Evolutionary conservation across 2,797 vertebrate genomes (phyloP).

Genomic region (Enteromius paludinosus): DNA sequence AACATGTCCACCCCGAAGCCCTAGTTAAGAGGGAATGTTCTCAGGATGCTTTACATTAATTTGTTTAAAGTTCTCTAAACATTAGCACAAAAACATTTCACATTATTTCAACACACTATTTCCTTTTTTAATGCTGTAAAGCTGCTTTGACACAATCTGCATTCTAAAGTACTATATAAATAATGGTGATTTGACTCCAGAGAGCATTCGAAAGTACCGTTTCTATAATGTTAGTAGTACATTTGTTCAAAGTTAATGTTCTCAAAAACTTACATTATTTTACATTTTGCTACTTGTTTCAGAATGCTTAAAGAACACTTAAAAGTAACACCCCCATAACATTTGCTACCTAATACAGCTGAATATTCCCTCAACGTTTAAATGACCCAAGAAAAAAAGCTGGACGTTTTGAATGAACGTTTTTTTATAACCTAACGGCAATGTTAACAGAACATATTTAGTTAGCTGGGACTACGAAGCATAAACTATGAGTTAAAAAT

Average conservation of each 20-base stretch:
- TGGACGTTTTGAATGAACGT: neutral
- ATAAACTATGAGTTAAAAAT: neutral
- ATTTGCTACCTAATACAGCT: neutral
- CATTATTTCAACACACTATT: neutral
- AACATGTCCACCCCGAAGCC: neutral
- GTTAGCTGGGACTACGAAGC: neutral
- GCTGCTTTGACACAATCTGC: too few relatives aligned
- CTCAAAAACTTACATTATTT: neutral
- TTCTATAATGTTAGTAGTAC: neutral
- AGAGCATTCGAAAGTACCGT: neutral
- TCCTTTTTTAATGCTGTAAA: neutral
- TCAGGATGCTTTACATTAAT: neutral
- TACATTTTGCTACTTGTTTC: neutral
- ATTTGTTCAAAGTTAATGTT: neutral
- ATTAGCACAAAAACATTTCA: neutral
- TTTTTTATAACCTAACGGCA: neutral
- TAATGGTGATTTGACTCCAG: neutral
- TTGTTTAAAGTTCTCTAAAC: neutral
- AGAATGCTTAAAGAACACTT: neutral
- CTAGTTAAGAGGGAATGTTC: neutral
- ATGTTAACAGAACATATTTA: neutral
- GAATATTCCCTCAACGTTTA: neutral
- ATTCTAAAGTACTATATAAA: neutral
- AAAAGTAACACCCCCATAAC: neutral
- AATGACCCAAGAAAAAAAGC: neutral